phyloP scores from a whole-genome alignment of 2,113 vertebrate genomes.

The Desmodus rotundus region DNA sequence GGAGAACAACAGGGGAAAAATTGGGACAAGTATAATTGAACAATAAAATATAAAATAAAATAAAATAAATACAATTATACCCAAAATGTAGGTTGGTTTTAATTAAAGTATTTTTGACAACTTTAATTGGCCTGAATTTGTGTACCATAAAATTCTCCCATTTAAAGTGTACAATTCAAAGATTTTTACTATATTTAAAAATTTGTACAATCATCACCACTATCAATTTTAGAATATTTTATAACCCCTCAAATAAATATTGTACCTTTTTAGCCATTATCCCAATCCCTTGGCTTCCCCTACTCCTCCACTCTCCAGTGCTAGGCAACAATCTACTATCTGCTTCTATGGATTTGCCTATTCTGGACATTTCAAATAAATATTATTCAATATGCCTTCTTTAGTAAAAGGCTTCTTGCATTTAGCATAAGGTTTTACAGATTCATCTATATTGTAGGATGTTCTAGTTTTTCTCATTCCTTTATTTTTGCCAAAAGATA shows the following conservation, averaged over 20 bases:
- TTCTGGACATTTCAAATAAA: slow-evolving; percentile 22
- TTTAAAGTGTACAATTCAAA: neutral
- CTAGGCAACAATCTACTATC: neutral
- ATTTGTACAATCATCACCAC: neutral
- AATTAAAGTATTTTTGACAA: slow-evolving; percentile 9
- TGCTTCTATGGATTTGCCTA: neutral
- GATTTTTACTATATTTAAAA: slow-evolving; percentile 5
- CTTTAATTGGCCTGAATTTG: slow-evolving; percentile 25
- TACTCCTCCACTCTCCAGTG: neutral
- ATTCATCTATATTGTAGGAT: neutral
- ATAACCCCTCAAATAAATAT: neutral
- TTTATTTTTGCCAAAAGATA: slow-evolving; percentile 21
- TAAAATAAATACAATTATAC: neutral
- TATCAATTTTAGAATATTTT: slow-evolving; percentile 8
- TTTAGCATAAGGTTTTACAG: neutral
- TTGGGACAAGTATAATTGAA: no score
- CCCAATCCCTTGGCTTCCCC: neutral
- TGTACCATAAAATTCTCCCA: neutral
- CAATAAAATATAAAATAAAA: no score
- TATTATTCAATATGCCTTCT: neutral
- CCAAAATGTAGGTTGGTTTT: neutral
- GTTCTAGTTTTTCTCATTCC: neutral
- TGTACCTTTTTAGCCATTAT: neutral
- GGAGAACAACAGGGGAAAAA: no score
- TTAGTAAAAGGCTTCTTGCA: slow-evolving; percentile 25